phyloP scores from a whole-genome alignment of 2,888 invertebrate species.

The Andrena dorsata region DNA sequence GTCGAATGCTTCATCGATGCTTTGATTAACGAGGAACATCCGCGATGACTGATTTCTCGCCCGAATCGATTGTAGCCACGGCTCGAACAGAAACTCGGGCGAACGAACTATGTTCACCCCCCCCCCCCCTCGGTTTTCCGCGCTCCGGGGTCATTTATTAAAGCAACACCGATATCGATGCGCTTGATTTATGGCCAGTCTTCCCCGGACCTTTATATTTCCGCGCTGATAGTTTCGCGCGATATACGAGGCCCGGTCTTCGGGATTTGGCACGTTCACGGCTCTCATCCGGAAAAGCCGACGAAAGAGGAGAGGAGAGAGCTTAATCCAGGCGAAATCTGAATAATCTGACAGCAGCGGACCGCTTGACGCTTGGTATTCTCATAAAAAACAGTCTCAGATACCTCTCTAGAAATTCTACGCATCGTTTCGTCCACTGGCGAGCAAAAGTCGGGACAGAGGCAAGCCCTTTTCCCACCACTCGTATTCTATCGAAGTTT shows the following conservation, averaged over 20 bases:
- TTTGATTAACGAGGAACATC: constrained; percentile 15
- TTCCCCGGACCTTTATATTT: constrained; percentile 38
- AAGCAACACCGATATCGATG: constrained; percentile 52
- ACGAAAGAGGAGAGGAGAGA: neutral
- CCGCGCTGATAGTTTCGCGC: constrained; percentile 21
- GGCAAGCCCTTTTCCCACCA: too few species aligned
- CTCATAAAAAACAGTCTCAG: neutral
- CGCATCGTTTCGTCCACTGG: neutral
- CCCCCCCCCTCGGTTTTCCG: constrained; percentile 1
- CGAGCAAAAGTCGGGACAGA: too few species aligned
- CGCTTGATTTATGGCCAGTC: constrained; percentile 53
- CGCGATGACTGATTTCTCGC: constrained; percentile 25
- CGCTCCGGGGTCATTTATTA: constrained; percentile 51
- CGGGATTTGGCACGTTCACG: constrained; percentile 27
- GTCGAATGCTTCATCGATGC: constrained; percentile 4
- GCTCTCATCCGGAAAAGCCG: constrained; percentile 18
- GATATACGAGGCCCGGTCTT: constrained; percentile 29
- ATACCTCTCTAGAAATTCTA: neutral
- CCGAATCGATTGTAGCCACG: constrained; percentile 27
- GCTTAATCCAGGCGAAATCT: constrained; percentile 25
- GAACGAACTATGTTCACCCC: constrained; percentile 25
- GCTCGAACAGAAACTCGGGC: constrained; percentile 11
- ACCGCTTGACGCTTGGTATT: neutral
- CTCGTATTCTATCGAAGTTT: too few species aligned
- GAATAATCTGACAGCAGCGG: constrained; percentile 34